A percentile compares a stretch with the other conserved stretches of the same genome.
Conservation (phyloP, 2,113 vertebrate genomes). For the Oreocharis arfaki region DNA sequence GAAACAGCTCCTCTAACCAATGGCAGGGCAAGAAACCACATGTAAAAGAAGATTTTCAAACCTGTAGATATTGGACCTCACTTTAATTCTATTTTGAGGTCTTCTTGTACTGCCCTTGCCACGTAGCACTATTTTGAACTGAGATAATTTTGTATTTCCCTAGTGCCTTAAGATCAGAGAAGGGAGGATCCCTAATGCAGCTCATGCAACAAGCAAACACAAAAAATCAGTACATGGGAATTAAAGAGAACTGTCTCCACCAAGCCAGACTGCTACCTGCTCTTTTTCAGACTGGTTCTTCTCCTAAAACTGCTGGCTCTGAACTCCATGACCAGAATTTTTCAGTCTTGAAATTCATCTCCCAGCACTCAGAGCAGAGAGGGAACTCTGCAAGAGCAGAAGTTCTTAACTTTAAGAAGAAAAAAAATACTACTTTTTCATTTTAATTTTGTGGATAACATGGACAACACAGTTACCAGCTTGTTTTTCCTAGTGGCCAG, state of each 20-base stretch:
- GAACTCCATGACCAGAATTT: background rate
- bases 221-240: background rate
- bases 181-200: background rate
- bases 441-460: background rate
- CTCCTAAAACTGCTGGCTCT: background rate
- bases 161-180: background rate
- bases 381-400: background rate
- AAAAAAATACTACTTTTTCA: background rate
- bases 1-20: background rate
- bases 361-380: background rate
- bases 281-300: background rate
- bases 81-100: background rate
- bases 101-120: background rate
- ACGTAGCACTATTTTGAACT: background rate
- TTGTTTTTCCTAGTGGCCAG: background rate
- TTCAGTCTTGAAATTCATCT: background rate
- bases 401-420: background rate
- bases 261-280: background rate
- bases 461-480: background rate
- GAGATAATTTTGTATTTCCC: background rate
- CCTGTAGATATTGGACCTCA: background rate
- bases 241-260: background rate
- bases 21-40: background rate
- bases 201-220: background rate
- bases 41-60: background rate